A percentile compares a stretch with the other conserved stretches of the same genome.
Evolutionary conservation across 2,797 vertebrate genomes (phyloP).

Genomic region (Sebastes diploproa): DNA sequence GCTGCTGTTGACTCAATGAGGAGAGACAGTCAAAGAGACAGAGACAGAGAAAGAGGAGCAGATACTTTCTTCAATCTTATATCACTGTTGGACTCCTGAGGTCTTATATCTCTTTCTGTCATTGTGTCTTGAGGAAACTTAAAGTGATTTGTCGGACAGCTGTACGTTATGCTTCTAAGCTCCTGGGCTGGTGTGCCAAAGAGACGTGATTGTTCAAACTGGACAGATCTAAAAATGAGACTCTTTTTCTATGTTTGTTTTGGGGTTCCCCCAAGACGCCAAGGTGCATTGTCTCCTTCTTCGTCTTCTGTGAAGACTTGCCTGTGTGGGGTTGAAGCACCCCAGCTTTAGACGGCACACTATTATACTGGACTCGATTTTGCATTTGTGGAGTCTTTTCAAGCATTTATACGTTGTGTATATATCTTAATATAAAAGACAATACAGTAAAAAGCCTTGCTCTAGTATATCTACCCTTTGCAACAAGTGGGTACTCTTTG

Average conservation of each 20-base stretch:
- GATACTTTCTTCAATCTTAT: conserved; percentile 60
- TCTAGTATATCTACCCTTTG: conserved; percentile 66
- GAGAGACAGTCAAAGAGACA: conserved; percentile 40
- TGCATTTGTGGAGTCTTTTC: conserved; percentile 82
- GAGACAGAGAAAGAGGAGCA: conserved; percentile 11
- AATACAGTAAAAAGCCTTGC: conserved; percentile 70
- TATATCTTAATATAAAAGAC: conserved; percentile 75
- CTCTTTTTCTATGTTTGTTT: conserved; percentile 36
- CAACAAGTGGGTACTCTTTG: conserved; percentile 71
- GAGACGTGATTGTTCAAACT: conserved; percentile 72
- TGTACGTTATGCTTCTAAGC: conserved; percentile 48
- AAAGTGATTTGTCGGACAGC: conserved; percentile 51
- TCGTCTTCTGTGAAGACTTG: conserved; percentile 97
- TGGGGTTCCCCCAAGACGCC: conserved; percentile 53
- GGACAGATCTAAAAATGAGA: conserved; percentile 61
- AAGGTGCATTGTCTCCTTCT: conserved; percentile 63
- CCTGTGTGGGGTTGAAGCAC: conserved; percentile 76
- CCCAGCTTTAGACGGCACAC: conserved; percentile 76
- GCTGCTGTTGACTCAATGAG: conserved; percentile 72
- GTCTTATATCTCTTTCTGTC: conserved; percentile 53
- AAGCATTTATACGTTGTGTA: conserved; percentile 80
- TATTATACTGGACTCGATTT: conserved; percentile 83
- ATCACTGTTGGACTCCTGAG: conserved; percentile 73
- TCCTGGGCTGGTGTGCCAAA: conserved; percentile 78
- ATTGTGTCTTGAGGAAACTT: conserved; percentile 58